Evolutionary conservation across 2,888 invertebrate species (phyloP).

Genomic region (Lysandra coridon): DNA sequence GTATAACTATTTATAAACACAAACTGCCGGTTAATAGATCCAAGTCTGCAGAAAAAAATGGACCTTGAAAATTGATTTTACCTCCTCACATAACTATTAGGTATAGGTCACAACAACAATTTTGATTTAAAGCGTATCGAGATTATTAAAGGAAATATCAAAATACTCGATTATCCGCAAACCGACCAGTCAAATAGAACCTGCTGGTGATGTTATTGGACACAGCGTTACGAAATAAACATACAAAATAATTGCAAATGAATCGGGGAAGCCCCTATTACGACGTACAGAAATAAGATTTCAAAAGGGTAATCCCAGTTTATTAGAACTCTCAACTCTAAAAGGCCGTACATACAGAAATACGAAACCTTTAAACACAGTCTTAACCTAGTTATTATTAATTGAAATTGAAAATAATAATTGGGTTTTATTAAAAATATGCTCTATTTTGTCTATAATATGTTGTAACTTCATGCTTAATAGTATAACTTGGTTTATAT

Average conservation of each 20-base stretch:
- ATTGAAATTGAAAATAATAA: no score
- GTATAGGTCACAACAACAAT: not conserved
- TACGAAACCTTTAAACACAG: not conserved
- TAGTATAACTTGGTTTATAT: no score
- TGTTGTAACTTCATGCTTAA: no score
- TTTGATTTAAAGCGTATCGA: not conserved
- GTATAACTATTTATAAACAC: not conserved
- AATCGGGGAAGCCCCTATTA: not conserved
- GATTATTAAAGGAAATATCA: not conserved
- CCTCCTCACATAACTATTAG: not conserved
- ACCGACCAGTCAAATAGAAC: not conserved
- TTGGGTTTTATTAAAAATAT: no score
- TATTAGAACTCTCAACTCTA: not conserved
- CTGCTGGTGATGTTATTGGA: not conserved
- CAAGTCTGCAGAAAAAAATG: not conserved
- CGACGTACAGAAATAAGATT: not conserved
- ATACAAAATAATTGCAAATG: slow-evolving; percentile 13
- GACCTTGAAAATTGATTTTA: not conserved
- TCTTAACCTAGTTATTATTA: no score
- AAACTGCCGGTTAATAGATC: not conserved
- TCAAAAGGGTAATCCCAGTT: not conserved
- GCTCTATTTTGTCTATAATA: no score
- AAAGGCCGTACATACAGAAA: not conserved
- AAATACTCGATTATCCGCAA: not conserved
- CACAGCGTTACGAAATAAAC: not conserved